Evolutionary conservation across 2,113 vertebrate genomes (phyloP).

Genomic region (Anguilla japonica): DNA sequence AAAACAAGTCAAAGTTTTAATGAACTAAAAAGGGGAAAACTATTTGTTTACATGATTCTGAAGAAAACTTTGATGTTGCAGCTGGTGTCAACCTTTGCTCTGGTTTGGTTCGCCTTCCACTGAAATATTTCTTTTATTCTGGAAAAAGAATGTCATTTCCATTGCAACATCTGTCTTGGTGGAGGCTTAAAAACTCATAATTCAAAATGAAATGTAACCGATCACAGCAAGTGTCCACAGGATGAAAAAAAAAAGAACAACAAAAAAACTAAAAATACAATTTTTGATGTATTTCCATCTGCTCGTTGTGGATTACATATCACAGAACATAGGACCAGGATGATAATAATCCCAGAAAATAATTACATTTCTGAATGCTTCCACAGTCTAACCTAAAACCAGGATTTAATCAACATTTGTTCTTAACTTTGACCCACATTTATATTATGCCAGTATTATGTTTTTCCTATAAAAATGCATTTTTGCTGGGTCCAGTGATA

Average conservation of each 20-base stretch:
- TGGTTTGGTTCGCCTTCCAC: background rate
- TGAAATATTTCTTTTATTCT: background rate
- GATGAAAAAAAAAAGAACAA: background rate
- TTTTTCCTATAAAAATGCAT: too few species aligned
- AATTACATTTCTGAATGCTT: too few species aligned
- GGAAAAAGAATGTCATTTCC: background rate
- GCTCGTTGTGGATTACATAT: too few species aligned
- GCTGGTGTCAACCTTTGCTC: background rate
- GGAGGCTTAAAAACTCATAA: background rate
- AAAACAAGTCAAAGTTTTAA: background rate
- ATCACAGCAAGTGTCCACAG: background rate
- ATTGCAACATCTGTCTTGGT: slow-evolving; percentile 6
- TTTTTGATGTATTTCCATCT: too few species aligned
- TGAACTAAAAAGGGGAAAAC: background rate
- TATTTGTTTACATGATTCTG: background rate
- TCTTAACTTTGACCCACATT: too few species aligned
- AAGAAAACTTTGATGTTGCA: background rate
- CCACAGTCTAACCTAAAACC: too few species aligned
- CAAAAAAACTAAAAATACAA: background rate
- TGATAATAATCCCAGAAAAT: too few species aligned
- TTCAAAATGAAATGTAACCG: background rate
- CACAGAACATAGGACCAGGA: too few species aligned
- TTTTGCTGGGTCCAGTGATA: too few species aligned
- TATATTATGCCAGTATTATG: too few species aligned
- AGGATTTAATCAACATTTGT: too few species aligned